These are phyloP conservation scores for Aegithalos caudatus DNA, from an alignment of 2,113 vertebrate species.

Conservation along the genomic window DNA sequence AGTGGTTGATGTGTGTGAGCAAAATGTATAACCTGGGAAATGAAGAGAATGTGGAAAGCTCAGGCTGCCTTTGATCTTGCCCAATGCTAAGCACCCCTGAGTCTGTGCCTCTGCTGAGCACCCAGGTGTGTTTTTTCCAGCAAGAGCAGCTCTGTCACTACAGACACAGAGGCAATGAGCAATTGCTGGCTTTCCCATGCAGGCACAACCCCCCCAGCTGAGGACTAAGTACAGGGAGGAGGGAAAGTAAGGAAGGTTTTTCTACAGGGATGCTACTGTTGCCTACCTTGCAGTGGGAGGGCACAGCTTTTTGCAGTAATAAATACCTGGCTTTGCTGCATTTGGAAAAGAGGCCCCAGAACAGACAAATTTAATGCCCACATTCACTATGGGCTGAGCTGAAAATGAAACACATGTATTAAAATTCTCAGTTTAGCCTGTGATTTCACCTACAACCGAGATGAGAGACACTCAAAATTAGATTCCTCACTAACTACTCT, in stretches of 20 bases:
- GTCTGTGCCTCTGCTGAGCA: not conserved
- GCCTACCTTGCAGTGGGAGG: not conserved
- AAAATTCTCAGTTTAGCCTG: not conserved
- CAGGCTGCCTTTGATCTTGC: constrained; percentile 9
- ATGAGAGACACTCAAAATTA: not conserved
- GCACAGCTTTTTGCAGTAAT: not conserved
- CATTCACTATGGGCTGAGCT: not conserved
- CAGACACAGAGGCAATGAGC: not conserved
- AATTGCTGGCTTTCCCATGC: not conserved
- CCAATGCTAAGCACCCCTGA: not conserved
- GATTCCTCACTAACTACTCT: not conserved
- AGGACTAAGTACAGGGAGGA: not conserved
- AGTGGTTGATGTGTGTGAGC: not conserved
- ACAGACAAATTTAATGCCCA: not conserved
- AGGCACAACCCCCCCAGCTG: not conserved
- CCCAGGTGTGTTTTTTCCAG: not conserved
- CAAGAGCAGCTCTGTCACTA: not conserved
- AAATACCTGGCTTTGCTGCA: not conserved
- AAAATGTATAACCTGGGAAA: not conserved
- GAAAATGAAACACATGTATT: not conserved
- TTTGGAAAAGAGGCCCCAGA: not conserved
- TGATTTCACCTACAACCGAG: not conserved
- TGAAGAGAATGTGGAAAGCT: not conserved
- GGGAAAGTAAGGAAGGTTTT: not conserved
- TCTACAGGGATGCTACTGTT: not conserved